phyloP scores from a whole-genome alignment of 2,113 vertebrate species.

The Chaetura pelagica region DNA sequence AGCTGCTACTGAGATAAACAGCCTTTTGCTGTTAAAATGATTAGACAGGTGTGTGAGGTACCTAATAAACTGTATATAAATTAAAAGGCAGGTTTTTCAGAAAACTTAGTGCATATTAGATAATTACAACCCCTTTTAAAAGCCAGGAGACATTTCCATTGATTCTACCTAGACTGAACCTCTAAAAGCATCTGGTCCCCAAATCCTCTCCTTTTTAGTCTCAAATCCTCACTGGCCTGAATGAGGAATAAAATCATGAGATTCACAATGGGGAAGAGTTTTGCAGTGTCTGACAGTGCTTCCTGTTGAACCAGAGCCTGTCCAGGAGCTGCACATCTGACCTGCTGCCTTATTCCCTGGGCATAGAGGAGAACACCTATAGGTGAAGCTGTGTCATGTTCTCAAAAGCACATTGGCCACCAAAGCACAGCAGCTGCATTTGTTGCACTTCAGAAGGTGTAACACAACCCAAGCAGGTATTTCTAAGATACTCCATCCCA shows the following conservation, averaged over 20 bases:
- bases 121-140: background rate
- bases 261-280: background rate
- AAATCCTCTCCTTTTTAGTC: rapidly evolving
- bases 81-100: background rate
- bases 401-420: background rate
- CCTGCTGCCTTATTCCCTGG: too few relatives aligned
- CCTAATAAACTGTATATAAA: background rate
- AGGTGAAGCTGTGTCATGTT: background rate
- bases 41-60: background rate
- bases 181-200: background rate
- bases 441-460: background rate
- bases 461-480: background rate
- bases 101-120: background rate
- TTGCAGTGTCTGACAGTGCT: background rate
- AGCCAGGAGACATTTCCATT: background rate
- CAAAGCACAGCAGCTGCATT: background rate
- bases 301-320: background rate
- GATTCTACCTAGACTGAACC: background rate
- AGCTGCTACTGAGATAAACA: background rate
- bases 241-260: background rate
- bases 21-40: background rate
- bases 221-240: background rate
- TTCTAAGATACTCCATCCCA: background rate
- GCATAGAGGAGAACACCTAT: rapidly evolving
- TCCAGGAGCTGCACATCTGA: background rate